Evolutionary conservation across 2,797 vertebrate species (phyloP), one percentile per base, ranked within the genome.

Genomic region (Zalophus californianus): DNA sequence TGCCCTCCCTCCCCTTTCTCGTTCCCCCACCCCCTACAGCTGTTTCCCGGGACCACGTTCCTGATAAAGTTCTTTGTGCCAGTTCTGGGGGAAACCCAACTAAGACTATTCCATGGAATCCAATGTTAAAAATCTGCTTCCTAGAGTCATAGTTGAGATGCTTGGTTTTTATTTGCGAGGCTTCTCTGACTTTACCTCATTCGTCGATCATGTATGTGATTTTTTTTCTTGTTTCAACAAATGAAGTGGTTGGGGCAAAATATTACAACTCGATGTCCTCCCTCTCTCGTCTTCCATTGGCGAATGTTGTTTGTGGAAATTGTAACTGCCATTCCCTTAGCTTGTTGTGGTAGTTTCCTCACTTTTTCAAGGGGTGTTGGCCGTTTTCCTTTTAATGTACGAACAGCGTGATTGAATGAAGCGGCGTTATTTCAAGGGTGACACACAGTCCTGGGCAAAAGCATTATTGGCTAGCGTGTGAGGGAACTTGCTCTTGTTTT

Each of bases 111-210:
- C 75, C n/a, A 38, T 87, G 14, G 44, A 91, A 44, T 90, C 68
- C 80, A 58, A 27, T 72, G 94, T 91, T 48, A 58, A 87, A 96
- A 94, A 58, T 94, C 7, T 64, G 32, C 75, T 73, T 96, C 64
- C 25, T 54, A 70, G 75, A 86, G 32, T 50, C 82, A 52, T 32
- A 35, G 14, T 94, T 54, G 52, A 75, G 25, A 35, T 64, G 82
- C 44, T 80, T 58, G 66, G 16, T n/a, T 94, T 95, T 92, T 27
- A 44, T 89, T 97, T 82, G 90, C 54, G 79, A 94, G 79, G 27
- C 10, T 95, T 97, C 54, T 95, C 72, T 93, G 54, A 95, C 83
- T 95, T 95, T 72, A 90, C 91, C 86, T 97, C 94, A 95, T 88
- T 96, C 29, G 52, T 52, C 84, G n/a, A 91, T 48, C 85, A 95